phyloP scores from a whole-genome alignment of 2,888 invertebrate species.

The Spatulosminthurus flaviceps region DNA sequence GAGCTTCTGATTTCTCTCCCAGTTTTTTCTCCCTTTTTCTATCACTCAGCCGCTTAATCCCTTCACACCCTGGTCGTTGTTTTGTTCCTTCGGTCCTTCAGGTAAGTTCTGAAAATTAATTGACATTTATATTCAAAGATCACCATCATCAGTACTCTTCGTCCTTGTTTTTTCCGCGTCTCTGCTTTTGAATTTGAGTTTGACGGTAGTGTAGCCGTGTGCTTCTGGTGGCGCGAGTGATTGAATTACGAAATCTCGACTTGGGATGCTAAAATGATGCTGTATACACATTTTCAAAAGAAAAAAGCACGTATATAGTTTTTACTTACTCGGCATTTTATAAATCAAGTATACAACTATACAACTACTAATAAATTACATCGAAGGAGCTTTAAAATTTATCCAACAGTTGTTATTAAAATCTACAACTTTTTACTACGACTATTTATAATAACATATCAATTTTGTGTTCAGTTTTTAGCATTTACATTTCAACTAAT shows the following conservation, averaged over 20 bases:
- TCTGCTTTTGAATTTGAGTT: conserved; percentile 11
- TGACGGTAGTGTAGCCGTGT: background rate
- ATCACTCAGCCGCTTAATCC: conserved; percentile 29
- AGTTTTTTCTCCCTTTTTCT: conserved; percentile 44
- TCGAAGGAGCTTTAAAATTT: no score
- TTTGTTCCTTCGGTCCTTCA: conserved; percentile 35
- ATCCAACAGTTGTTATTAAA: no score
- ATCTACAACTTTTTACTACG: no score
- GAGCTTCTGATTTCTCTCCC: conserved; percentile 60
- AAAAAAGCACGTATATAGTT: no score
- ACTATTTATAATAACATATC: no score
- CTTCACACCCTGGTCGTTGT: conserved; percentile 27
- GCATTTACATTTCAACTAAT: no score
- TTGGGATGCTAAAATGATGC: no score
- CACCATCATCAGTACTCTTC: background rate
- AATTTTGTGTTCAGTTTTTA: no score
- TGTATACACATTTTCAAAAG: no score
- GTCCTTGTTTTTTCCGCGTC: background rate
- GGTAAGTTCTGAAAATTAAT: conserved; percentile 21
- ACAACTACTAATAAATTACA: no score
- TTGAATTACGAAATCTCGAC: background rate
- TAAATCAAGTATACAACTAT: no score
- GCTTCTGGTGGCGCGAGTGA: conserved; percentile 14
- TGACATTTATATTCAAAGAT: background rate
- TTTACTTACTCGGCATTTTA: background rate